phyloP scores from a whole-genome alignment of 1,140 invertebrate species.

The Ruditapes philippinarum region DNA sequence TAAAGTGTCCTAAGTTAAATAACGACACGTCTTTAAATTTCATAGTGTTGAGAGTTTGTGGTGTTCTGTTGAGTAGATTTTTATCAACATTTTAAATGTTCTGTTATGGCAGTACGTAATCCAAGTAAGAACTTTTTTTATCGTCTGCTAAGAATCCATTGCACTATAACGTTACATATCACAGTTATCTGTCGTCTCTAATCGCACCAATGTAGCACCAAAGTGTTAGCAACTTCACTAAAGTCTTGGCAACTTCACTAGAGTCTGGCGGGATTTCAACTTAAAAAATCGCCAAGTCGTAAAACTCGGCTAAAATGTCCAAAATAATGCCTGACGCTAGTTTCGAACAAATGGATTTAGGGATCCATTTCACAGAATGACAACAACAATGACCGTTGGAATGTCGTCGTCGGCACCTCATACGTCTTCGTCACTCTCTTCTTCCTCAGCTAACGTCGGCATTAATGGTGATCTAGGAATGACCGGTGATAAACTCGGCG shows the following conservation, averaged over 20 bases:
- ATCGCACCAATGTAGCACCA: not conserved
- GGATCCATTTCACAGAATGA: constrained; percentile 14
- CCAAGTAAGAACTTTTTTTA: not conserved
- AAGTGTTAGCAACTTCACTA: not conserved
- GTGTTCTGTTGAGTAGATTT: not conserved
- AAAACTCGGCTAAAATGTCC: not conserved
- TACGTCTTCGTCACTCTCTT: constrained; percentile 46
- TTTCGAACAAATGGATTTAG: constrained; percentile 31
- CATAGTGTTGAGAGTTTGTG: not conserved
- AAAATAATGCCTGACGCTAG: not conserved
- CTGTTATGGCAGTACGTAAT: not conserved
- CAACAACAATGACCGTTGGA: not conserved
- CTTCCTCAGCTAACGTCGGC: constrained; percentile 64
- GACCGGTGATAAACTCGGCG: constrained; percentile 63
- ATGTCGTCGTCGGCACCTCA: not conserved
- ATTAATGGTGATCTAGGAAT: constrained; percentile 67
- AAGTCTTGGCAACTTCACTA: not conserved
- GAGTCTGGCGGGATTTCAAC: not conserved
- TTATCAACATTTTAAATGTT: not conserved
- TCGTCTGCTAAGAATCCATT: not conserved
- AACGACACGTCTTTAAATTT: too few species aligned
- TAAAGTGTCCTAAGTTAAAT: too few species aligned
- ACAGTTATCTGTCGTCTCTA: not conserved
- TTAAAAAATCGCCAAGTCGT: not conserved
- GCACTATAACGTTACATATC: not conserved